Base-by-base conservation (phyloP, 1,140 invertebrate genomes). In the Hetaerina americana region DNA sequence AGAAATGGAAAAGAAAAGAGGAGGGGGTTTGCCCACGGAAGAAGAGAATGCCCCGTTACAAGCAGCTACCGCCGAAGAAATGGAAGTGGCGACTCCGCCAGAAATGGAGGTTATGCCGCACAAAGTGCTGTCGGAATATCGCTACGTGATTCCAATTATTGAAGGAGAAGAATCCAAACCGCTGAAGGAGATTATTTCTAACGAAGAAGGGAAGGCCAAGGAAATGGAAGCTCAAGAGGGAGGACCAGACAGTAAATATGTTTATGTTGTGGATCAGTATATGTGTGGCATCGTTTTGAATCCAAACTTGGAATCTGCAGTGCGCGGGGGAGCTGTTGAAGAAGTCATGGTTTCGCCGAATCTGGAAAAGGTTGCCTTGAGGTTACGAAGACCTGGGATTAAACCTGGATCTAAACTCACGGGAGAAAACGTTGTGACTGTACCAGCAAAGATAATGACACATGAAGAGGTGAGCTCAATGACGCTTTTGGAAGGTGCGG, bases 271-370 rank as follows among this genome's bases (percentile, higher is more conserved):
- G 5, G 82, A 88, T 72, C 90, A 92, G 76, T 85, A 87, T 75
- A 85, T 85, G 77, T 91, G 87, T 76, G 89, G 87, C 77, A 81
- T 93, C 26, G 88, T 93, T n/a, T 87, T 93, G 74, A 86, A 89
- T 0, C 87, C 89, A 12, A 83, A 85, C 70, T 82, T 93, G 72
- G 91, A 93, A 79, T 86, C 87, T 0, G 90, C 90, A 18, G 88
- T 93, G 26, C 81, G 88, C 22, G 88, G 90, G 76, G 90, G 91
- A 26, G 90, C 92, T 75, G 87, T 93, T 6, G 73, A 22, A 66
- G 68, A 72, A 66, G 76, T 66, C 66, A 31, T 70, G 71, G 72
- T 67, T 66, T 73, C 3, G 27, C 31, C 40, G 22, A 57, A 57
- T 57, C 40, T 57, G 22, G 40, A 57, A 57, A 57, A 57, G 10